Conservation (phyloP, 1,140 invertebrate genomes). For the Drosophila elegans region DNA sequence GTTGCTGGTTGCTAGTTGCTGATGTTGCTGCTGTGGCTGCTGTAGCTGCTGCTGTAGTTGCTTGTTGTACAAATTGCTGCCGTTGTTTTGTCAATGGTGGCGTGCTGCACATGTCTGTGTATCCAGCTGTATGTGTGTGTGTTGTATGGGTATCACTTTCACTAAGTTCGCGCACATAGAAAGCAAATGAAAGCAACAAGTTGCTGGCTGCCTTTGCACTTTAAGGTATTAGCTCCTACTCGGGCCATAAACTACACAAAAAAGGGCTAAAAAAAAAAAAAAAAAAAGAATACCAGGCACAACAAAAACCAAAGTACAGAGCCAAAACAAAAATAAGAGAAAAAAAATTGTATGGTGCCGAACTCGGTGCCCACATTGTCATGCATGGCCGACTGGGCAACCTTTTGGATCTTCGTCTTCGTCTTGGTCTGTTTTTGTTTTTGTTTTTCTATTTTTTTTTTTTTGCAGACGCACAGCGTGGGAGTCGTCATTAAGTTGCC, state of each 20-base stretch:
- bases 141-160: constrained; percentile 70
- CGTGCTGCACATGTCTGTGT: constrained; percentile 37
- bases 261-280: neutral
- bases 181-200: constrained; percentile 76
- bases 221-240: constrained; percentile 19
- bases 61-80: constrained; percentile 69
- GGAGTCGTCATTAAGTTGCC: constrained; percentile 46
- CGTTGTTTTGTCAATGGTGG: constrained; percentile 52
- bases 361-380: constrained; percentile 33
- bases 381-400: constrained; percentile 55
- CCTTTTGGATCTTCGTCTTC: constrained; percentile 23
- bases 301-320: constrained; percentile 11
- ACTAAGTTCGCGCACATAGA: constrained; percentile 75
- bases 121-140: constrained; percentile 5
- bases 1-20: neutral
- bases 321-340: neutral
- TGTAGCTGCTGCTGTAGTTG: constrained; percentile 1
- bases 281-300: too few relatives aligned
- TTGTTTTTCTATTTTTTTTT: constrained; percentile 24
- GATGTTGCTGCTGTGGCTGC: constrained; percentile 12
- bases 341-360: constrained; percentile 2
- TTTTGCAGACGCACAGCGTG: constrained; percentile 69
- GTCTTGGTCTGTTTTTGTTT: too few relatives aligned
- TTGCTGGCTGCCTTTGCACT: constrained; percentile 40
- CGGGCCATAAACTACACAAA: neutral